phyloP scores from a whole-genome alignment of 2,113 vertebrate species.

The Theristicus caerulescens region DNA sequence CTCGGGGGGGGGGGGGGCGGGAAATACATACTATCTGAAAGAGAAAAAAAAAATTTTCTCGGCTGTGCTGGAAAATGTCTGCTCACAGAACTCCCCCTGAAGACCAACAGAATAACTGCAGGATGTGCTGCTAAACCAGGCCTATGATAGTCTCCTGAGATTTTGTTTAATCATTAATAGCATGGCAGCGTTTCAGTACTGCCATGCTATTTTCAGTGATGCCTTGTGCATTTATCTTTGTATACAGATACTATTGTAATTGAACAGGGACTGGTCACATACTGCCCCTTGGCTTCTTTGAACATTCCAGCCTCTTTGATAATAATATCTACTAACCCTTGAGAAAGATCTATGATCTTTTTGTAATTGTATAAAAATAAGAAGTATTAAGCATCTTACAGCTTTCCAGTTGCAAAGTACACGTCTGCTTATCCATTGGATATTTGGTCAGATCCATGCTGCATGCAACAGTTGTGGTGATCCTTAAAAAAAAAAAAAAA shows the following conservation, averaged over 20 bases:
- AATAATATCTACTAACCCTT: neutral
- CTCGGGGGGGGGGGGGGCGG: accelerated
- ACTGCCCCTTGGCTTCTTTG: neutral
- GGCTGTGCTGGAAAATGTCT: neutral
- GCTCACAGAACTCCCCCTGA: conserved; percentile 36
- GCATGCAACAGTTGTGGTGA: conserved; percentile 89
- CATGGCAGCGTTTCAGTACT: neutral
- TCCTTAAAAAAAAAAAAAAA: conserved; percentile 67
- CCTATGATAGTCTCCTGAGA: neutral
- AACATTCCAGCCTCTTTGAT: neutral
- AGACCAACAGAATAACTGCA: conserved; percentile 28
- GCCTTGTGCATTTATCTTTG: neutral
- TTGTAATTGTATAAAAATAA: neutral
- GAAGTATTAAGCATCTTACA: conserved; percentile 75
- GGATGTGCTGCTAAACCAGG: neutral
- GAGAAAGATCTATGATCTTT: neutral
- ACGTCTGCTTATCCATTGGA: conserved; percentile 92
- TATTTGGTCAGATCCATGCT: conserved; percentile 94
- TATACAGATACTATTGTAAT: neutral
- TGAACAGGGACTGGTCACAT: neutral
- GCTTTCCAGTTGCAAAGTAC: conserved; percentile 91
- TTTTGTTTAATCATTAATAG: neutral
- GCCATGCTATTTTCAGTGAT: neutral
- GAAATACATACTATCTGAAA: neutral
- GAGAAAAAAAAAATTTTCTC: neutral